Percentiles rank a stretch among this genome's conserved stretches.
Evolutionary conservation across 1,140 invertebrate genomes (phyloP).

Genomic region (Dysdera silvatica): DNA sequence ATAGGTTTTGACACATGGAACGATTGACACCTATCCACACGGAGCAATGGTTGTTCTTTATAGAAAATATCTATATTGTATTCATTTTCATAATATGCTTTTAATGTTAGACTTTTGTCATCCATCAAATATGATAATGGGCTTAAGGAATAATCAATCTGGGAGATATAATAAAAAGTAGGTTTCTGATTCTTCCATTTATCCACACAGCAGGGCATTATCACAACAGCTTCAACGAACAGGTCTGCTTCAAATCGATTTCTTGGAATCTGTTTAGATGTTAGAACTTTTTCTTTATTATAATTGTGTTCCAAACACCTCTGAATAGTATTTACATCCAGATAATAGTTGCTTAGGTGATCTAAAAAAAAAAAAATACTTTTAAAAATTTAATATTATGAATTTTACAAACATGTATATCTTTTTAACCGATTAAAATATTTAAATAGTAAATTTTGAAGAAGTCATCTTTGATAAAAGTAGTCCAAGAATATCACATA

Average conservation of each 20-base stretch:
- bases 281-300: too few relatives aligned
- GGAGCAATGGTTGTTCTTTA: conserved; percentile 76
- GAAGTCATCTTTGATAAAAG: too few relatives aligned
- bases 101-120: conserved; percentile 75
- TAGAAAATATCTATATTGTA: conserved; percentile 89
- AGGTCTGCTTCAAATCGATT: conserved; percentile 61
- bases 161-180: conserved; percentile 83
- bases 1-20: conserved; percentile 17
- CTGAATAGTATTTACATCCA: too few relatives aligned
- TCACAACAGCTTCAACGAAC: conserved; percentile 90
- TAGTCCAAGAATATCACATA: too few relatives aligned
- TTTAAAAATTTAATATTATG: too few relatives aligned
- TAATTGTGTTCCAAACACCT: too few relatives aligned
- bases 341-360: too few relatives aligned
- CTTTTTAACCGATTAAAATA: too few relatives aligned
- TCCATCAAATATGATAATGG: conserved; percentile 76
- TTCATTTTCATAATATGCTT: conserved; percentile 90
- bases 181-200: conserved; percentile 93
- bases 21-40: conserved; percentile 48
- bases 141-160: conserved; percentile 78
- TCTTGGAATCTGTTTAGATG: too few relatives aligned
- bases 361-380: too few relatives aligned
- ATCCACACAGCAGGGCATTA: conserved; percentile 68
- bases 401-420: too few relatives aligned
- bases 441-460: too few relatives aligned